Conservation (phyloP, 2,113 vertebrate species). For the human (Homo sapiens) region DNA sequence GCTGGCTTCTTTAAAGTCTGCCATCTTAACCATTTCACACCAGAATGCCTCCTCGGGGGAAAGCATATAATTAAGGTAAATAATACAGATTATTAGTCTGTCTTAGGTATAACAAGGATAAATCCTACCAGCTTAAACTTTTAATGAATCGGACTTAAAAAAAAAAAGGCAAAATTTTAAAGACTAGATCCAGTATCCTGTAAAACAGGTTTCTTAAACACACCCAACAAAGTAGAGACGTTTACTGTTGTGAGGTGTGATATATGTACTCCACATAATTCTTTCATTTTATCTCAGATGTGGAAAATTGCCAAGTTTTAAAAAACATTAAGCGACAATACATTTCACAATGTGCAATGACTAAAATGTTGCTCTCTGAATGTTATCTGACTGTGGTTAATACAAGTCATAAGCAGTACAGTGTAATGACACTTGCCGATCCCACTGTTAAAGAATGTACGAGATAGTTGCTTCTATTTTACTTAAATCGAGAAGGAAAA, state of each 20-base stretch:
- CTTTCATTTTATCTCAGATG: neutral
- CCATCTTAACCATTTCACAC: neutral
- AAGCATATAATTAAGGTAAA: neutral
- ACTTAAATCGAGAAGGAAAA: neutral
- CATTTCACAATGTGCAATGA: neutral
- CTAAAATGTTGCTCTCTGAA: neutral
- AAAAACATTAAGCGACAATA: neutral
- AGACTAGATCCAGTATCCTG: neutral
- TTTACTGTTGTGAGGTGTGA: neutral
- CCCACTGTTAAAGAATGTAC: constrained; percentile 52
- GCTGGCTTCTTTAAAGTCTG: neutral
- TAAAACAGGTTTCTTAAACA: neutral
- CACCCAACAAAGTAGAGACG: neutral
- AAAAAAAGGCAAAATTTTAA: neutral
- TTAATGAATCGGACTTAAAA: neutral
- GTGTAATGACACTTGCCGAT: constrained; percentile 1
- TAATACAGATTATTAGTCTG: neutral
- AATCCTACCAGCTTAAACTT: neutral
- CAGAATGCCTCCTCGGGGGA: neutral
- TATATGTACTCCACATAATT: neutral
- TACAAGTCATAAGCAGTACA: neutral
- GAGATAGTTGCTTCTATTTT: neutral
- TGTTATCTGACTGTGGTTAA: neutral
- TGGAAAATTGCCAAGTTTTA: neutral
- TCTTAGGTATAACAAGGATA: neutral